A percentile compares a stretch with the other conserved stretches of the same genome.
Evolutionary conservation across 37 sponge, comb jelly and placozoan genomes (phyloP).

Genomic region (Diacarnus erythraeanus): DNA sequence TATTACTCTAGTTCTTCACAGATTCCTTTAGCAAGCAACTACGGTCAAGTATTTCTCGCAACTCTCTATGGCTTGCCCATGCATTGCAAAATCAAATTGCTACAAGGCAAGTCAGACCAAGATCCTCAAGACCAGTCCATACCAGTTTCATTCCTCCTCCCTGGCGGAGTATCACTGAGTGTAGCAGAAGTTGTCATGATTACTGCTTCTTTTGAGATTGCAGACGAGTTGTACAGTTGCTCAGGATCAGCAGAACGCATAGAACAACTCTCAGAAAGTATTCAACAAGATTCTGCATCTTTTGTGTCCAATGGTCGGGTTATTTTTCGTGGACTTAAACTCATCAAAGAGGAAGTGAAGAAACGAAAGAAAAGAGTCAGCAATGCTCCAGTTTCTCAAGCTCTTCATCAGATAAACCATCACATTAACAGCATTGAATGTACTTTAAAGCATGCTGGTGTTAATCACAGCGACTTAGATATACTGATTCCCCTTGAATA

Average conservation of each 20-base stretch:
- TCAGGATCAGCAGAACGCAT: constrained; percentile 43
- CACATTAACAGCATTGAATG: constrained; percentile 3
- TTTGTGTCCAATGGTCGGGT: constrained; percentile 33
- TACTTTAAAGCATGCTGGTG: constrained; percentile 35
- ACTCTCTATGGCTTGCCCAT: constrained; percentile 61
- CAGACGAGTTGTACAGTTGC: constrained; percentile 62
- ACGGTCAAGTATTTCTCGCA: constrained; percentile 58
- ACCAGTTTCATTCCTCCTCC: constrained; percentile 24
- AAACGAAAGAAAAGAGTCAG: constrained; percentile 44
- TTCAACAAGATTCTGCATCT: constrained; percentile 17
- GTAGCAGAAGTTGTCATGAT: constrained; percentile 48
- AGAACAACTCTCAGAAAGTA: constrained; percentile 28
- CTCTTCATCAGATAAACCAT: constrained; percentile 17
- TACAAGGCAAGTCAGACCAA: constrained; percentile 27
- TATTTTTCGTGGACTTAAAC: constrained; percentile 28
- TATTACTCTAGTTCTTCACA: constrained; percentile 59
- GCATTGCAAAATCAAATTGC: constrained; percentile 31
- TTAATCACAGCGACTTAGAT: constrained; percentile 12
- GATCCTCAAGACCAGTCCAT: neutral
- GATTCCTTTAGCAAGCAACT: constrained; percentile 79
- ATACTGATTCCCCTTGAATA: constrained; percentile 18
- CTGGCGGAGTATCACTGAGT: constrained; percentile 25
- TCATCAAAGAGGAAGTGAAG: constrained; percentile 40
- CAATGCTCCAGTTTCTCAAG: constrained; percentile 26
- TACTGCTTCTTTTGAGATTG: constrained; percentile 42